Evolutionary conservation across 2,797 vertebrate species (phyloP), one percentile per base, ranked within the genome.

Genomic region (Sandelia bainsii): DNA sequence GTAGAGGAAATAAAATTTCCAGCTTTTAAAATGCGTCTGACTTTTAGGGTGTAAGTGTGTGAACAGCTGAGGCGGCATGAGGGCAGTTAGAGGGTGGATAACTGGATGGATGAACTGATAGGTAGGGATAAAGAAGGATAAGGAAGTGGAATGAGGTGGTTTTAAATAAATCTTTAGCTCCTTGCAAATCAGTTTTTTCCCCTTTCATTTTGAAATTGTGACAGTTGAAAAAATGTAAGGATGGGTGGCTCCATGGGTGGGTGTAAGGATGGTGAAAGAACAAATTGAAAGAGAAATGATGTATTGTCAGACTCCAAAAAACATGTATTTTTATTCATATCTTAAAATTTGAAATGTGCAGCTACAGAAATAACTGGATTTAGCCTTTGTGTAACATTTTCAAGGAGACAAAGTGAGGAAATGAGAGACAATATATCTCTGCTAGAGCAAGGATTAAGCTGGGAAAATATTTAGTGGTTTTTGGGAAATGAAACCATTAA

Each of bases 81-180:
- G 23, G 63, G 53, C 3, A 25, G 53, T 54, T 62, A 37, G 67
- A 60, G 61, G 67, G 69, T 71, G 58, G 69, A 32, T 65, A 60
- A 25, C 64, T 74, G 62, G 66, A 67, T 60, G 17, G 78, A 60
- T 50, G 53, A 64, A 84, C 58, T 80, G 79, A 82, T 63, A 67
- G 69, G 60, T 49, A 46, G 70, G 77, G 71, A 81, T 71, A 64
- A 81, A 87, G 78, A 34, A 63, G 60, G 82, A 85, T 86, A 67
- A 81, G 66, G 63, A 61, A 62, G 27, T 46, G 65, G 65, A 80
- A 82, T 68, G 59, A 75, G 62, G 53, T 79, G 70, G 68, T 80
- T 83, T 77, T 54, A 62, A 72, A 84, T 76, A 65, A 81, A 61
- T 79, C 62, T 80, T 70, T 56, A 44, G 54, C 62, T 69, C 62